Evolutionary conservation across 2,797 vertebrate genomes (phyloP), one percentile per base, ranked within the genome.

Genomic region (Phalloptychus januarius): DNA sequence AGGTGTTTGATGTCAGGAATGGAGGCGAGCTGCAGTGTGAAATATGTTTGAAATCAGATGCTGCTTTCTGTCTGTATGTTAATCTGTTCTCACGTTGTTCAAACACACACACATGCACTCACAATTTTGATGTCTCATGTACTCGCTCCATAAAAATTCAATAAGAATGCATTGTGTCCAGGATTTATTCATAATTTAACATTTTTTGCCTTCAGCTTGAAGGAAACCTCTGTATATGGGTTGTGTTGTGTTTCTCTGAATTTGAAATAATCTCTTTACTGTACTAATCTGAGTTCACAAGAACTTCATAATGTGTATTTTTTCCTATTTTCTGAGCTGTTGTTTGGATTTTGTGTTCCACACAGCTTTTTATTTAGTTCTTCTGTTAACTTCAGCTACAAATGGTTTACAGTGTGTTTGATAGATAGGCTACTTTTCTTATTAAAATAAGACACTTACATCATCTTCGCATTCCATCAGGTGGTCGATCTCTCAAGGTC

Each of bases 141-240:
- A 74, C 89, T 86, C 28, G 50, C 36, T 85, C 87, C 88, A 83
- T 75, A 85, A 76, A 13, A 76, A 40, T 13, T 48, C 28, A 80
- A 71, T 83, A 82, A 87, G 76, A 25, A 77, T 75, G 10, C 76
- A 77, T 76, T 80, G 61, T 82, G 83, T 83, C 72, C 71, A 33
- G 74, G 73, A 77, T 76, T 69, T 80, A 89, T 91, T 90, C 90
- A 91, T 90, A 90, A 94, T 91, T 52, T 79, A 91, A 82, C 71
- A 33, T 5, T 0, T 56, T 45, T 82, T 78, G 69, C 80, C 77
- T 83, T 71, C 56, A 86, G 77, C 80, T 79, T 74, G 82, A 61
- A 86, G 88, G 79, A 84, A 85, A 71, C 79, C 80, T 78, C n/a
- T 74, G 81, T 70, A 65, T 83, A 45, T 69, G 58, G 69, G 76